phyloP scores from a whole-genome alignment of 2,113 vertebrate species.

The Oryzias curvinotus region DNA sequence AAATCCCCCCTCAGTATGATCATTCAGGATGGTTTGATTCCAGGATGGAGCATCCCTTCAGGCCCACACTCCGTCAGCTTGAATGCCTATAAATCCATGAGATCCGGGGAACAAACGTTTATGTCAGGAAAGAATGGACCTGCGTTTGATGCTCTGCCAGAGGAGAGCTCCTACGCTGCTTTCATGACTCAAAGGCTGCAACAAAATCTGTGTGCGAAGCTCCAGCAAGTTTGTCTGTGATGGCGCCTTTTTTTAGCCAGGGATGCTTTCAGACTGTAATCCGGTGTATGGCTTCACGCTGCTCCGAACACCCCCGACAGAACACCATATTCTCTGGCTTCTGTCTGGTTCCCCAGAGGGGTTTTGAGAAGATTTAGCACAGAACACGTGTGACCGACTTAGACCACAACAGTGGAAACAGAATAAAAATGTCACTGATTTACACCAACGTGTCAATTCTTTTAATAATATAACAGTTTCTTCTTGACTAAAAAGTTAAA shows the following conservation, averaged over 20 bases:
- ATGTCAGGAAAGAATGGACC: slow-evolving; percentile 43
- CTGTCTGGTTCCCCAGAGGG: slow-evolving; percentile 20
- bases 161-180: slow-evolving; percentile 38
- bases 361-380: slow-evolving; percentile 26
- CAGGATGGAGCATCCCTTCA: slow-evolving; percentile 18
- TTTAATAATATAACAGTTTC: not conserved
- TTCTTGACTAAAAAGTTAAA: not conserved
- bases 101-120: slow-evolving; percentile 43
- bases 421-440: not conserved
- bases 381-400: not conserved
- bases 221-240: slow-evolving; percentile 45
- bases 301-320: slow-evolving; percentile 32
- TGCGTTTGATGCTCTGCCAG: slow-evolving; percentile 44
- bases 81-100: slow-evolving; percentile 44
- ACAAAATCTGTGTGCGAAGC: slow-evolving; percentile 39
- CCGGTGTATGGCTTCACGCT: slow-evolving; percentile 41
- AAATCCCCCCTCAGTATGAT: slow-evolving; percentile 17
- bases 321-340: slow-evolving; percentile 40
- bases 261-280: slow-evolving; percentile 50
- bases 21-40: slow-evolving; percentile 16
- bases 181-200: slow-evolving; percentile 42
- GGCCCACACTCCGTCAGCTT: slow-evolving; percentile 38
- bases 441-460: not conserved
- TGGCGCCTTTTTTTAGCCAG: slow-evolving; percentile 35
- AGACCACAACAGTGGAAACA: too few species aligned